These are phyloP conservation scores for Erpetoichthys calabaricus DNA, from an alignment of 2,797 vertebrate genomes.

Conservation along the genomic window DNA sequence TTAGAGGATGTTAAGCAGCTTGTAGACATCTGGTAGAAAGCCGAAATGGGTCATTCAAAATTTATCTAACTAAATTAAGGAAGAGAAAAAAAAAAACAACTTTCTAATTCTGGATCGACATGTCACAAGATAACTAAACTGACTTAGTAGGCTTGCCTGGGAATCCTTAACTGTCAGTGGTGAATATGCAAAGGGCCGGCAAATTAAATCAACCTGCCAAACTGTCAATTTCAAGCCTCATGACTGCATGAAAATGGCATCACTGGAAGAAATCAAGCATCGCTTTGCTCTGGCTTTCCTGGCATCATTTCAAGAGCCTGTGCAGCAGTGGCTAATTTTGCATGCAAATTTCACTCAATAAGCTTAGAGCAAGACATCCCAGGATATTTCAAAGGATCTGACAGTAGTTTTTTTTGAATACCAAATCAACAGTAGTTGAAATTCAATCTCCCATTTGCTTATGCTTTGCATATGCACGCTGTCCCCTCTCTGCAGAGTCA, in stretches of 20 bases:
- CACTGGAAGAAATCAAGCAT: conserved; percentile 91
- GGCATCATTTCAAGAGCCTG: conserved; percentile 89
- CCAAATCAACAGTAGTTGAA: conserved; percentile 94
- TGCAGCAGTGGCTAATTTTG: conserved; percentile 94
- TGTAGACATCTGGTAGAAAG: conserved; percentile 97
- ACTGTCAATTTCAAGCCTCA: conserved; percentile 95
- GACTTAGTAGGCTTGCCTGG: conserved; percentile 76
- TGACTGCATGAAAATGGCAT: conserved; percentile 94
- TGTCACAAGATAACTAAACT: conserved; percentile 82
- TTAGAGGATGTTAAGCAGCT: conserved; percentile 96
- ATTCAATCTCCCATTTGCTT: conserved; percentile 96
- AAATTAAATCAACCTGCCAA: conserved; percentile 99
- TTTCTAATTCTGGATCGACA: conserved; percentile 64
- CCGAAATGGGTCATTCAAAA: conserved; percentile 96
- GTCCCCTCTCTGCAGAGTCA: conserved; percentile 70
- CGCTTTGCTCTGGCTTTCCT: conserved; percentile 85
- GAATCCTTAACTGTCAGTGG: conserved; percentile 84
- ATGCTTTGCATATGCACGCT: conserved; percentile 84
- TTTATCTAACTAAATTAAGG: conserved; percentile 93
- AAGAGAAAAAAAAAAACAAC: conserved; percentile 35
- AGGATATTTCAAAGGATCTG: conserved; percentile 97
- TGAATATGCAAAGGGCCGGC: conserved; percentile 97
- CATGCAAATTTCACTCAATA: conserved; percentile 99
- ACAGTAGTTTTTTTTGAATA: conserved; percentile 91
- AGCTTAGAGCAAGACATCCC: conserved; percentile 97